Conservation (phyloP, 2,797 vertebrate genomes). For the Lepus oiostolus region DNA sequence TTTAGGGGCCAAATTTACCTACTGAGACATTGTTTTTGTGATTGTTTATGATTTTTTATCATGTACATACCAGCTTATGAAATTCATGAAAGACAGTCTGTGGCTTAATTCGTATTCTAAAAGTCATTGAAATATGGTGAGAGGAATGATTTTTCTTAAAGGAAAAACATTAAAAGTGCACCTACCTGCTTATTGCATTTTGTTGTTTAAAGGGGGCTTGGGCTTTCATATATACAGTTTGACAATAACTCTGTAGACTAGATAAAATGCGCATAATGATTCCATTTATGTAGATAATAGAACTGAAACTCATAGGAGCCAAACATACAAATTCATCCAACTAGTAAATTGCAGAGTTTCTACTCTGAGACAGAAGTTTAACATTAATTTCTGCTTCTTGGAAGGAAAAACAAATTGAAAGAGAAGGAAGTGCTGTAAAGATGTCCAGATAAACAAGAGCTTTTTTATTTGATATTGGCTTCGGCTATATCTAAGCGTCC, state of each 20-base stretch:
- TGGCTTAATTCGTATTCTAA: slow-evolving; percentile 37
- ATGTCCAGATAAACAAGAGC: neutral
- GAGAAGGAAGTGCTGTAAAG: neutral
- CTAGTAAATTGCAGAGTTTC: neutral
- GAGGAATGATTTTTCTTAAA: slow-evolving; percentile 21
- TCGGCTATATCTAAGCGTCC: neutral
- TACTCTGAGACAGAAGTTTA: neutral
- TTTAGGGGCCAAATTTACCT: neutral
- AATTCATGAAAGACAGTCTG: neutral
- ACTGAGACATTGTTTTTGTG: slow-evolving; percentile 30
- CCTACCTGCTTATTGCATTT: neutral
- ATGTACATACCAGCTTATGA: neutral
- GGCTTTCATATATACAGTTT: neutral
- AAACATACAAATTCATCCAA: neutral
- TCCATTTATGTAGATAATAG: neutral
- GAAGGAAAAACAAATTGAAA: neutral
- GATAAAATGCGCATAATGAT: neutral
- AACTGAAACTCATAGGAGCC: neutral
- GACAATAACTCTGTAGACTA: slow-evolving; percentile 30
- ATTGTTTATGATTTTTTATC: slow-evolving; percentile 58
- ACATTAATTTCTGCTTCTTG: neutral
- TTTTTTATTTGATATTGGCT: neutral
- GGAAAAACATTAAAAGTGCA: neutral
- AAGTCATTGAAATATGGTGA: slow-evolving; percentile 9
- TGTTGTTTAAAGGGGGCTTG: neutral